phyloP scores from a whole-genome alignment of 2,797 vertebrate genomes.

The Strix occidentalis region DNA sequence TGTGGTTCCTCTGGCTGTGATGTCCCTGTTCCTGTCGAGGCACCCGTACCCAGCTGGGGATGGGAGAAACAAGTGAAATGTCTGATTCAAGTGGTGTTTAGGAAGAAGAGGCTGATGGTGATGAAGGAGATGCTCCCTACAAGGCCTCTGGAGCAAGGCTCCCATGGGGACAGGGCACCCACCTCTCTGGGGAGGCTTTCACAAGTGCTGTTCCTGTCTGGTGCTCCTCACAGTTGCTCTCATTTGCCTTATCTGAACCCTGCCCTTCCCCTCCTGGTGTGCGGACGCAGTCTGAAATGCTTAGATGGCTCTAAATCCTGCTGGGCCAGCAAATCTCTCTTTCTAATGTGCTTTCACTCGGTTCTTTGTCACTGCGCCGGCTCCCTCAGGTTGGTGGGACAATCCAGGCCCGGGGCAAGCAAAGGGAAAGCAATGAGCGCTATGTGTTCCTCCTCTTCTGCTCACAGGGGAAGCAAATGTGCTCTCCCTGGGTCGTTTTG shows the following conservation, averaged over 20 bases:
- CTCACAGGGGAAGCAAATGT: no score
- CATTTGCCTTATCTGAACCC: neutral
- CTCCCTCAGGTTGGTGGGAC: no score
- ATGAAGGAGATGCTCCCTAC: neutral
- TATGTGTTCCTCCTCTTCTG: no score
- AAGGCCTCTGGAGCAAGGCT: neutral
- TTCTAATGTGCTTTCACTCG: no score
- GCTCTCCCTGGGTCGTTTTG: no score
- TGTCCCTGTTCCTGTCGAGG: neutral
- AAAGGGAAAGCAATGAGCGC: no score
- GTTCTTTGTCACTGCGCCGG: no score
- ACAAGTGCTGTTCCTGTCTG: neutral
- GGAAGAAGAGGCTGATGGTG: neutral
- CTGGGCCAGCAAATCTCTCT: neutral
- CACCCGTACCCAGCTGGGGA: fast-evolving
- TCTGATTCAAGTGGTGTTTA: neutral
- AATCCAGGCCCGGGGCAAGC: no score
- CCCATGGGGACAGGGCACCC: neutral
- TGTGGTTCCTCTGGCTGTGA: neutral
- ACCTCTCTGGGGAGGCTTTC: neutral
- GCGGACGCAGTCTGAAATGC: neutral
- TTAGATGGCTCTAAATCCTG: constrained; percentile 32
- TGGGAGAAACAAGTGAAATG: neutral
- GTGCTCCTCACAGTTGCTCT: neutral
- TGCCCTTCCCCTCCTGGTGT: neutral